Conservation (phyloP, 2,113 vertebrate genomes). For the Eleginops maclovinus region DNA sequence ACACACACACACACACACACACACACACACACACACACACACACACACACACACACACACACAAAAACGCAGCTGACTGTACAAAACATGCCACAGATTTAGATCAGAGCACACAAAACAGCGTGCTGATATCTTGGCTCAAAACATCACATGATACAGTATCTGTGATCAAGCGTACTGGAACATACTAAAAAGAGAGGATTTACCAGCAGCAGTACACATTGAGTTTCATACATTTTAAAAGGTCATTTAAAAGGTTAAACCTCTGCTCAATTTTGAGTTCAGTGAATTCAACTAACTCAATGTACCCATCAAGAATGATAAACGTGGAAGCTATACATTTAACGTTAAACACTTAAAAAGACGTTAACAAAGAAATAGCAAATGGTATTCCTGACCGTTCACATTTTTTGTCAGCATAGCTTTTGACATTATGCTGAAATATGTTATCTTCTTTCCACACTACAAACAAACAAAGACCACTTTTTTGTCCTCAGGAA, state of each 20-base stretch:
- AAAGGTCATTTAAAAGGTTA: background rate
- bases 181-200: background rate
- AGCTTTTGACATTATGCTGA: too few relatives aligned
- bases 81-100: background rate
- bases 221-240: background rate
- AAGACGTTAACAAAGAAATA: too few relatives aligned
- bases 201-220: background rate
- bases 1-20: constrained; percentile 10
- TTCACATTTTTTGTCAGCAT: too few relatives aligned
- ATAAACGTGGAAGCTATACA: too few relatives aligned
- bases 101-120: constrained; percentile 8
- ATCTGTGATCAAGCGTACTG: background rate
- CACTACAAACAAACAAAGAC: too few relatives aligned
- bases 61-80: background rate
- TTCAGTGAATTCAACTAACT: too few relatives aligned
- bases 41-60: background rate
- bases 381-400: too few relatives aligned
- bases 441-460: too few relatives aligned
- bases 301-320: too few relatives aligned
- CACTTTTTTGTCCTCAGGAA: too few relatives aligned
- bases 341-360: too few relatives aligned
- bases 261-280: too few relatives aligned
- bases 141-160: constrained; percentile 57
- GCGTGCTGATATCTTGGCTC: background rate
- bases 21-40: background rate